Percentiles rank a stretch among this genome's conserved stretches.
Evolutionary conservation across 1,140 invertebrate species (phyloP).

Genomic region (Plodia interpunctella): DNA sequence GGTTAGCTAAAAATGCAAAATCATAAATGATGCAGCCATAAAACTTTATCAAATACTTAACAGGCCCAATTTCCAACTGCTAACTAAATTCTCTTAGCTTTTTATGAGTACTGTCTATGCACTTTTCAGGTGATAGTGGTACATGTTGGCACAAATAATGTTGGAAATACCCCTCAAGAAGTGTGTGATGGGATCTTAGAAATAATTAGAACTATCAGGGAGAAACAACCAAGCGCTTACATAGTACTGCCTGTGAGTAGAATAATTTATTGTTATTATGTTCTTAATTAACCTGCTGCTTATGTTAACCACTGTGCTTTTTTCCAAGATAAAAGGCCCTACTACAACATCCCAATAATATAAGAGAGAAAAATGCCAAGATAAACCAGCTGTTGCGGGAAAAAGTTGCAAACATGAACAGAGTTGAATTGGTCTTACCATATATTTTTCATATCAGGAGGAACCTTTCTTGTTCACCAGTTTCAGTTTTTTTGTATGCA

Average conservation of each 20-base stretch:
- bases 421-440: slow-evolving; percentile 84
- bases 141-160: slow-evolving; percentile 92
- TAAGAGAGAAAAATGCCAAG: slow-evolving; percentile 85
- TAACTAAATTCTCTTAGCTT: too few species aligned
- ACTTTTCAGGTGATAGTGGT: slow-evolving; percentile 86
- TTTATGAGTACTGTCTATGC: too few species aligned
- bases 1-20: too few species aligned
- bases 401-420: slow-evolving; percentile 78
- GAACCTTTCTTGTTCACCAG: too few species aligned
- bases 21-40: too few species aligned
- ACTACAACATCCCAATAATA: slow-evolving; percentile 87
- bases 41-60: too few species aligned
- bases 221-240: slow-evolving; percentile 87
- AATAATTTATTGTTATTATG: slow-evolving; percentile 7
- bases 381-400: slow-evolving; percentile 85
- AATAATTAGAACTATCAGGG: slow-evolving; percentile 84
- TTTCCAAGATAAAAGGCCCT: too few species aligned
- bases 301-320: too few species aligned
- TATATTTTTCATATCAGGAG: too few species aligned
- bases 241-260: slow-evolving; percentile 89
- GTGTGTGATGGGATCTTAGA: slow-evolving; percentile 88
- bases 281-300: too few species aligned
- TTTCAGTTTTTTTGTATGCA: too few species aligned
- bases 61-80: too few species aligned
- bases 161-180: slow-evolving; percentile 85